These are phyloP conservation scores for Hapalemur alaotrensis DNA, from an alignment of 2,797 vertebrate genomes.

Conservation along the genomic window DNA sequence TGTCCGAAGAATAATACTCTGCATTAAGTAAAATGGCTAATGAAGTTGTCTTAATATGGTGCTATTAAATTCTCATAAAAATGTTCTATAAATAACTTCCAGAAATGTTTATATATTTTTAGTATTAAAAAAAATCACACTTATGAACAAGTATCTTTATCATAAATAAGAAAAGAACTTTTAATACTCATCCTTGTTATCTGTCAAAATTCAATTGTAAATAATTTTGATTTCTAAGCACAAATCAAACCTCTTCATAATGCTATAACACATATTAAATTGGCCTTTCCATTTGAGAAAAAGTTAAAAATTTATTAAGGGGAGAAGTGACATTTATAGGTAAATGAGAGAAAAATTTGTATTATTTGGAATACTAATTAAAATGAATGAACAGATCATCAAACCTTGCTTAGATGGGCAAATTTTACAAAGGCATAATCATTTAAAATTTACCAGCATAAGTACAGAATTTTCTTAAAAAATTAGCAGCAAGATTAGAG, in stretches of 20 bases:
- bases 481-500: background rate
- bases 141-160: background rate
- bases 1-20: background rate
- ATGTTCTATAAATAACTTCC: background rate
- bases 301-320: background rate
- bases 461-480: background rate
- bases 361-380: background rate
- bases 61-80: background rate
- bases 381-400: background rate
- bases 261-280: background rate
- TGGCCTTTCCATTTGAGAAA: background rate
- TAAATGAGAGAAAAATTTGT: background rate
- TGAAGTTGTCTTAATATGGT: background rate
- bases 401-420: background rate
- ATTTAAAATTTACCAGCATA: background rate
- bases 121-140: background rate
- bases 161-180: background rate
- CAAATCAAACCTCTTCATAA: background rate
- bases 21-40: background rate
- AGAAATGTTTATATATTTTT: background rate
- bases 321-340: background rate
- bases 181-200: background rate
- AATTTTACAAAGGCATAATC: background rate
- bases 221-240: background rate
- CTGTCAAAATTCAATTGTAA: background rate